Percentiles rank a stretch among this genome's conserved stretches.
These are phyloP conservation scores for Melanotus villosus DNA, from an alignment of 2,888 invertebrate species.

Conservation along the genomic window DNA sequence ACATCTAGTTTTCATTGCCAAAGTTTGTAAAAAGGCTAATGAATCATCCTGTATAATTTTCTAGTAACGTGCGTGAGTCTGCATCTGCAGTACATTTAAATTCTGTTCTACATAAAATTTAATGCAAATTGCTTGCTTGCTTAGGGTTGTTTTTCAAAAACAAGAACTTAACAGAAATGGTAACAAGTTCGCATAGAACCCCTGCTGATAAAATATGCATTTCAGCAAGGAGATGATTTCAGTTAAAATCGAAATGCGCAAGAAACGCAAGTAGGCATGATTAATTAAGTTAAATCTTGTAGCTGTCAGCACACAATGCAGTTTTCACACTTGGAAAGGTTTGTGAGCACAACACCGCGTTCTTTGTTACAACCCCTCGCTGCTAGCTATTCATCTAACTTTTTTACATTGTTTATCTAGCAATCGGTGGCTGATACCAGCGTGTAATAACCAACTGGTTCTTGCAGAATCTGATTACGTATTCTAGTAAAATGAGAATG, in stretches of 20 bases:
- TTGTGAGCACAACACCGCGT: constrained; percentile 46
- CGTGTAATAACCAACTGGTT: constrained; percentile 37
- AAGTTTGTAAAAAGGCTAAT: too few relatives aligned
- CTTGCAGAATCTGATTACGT: constrained; percentile 39
- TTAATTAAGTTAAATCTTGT: constrained; percentile 57
- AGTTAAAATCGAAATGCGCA: constrained; percentile 31
- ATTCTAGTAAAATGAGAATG: constrained; percentile 33
- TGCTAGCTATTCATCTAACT: constrained; percentile 45
- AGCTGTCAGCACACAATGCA: constrained; percentile 53
- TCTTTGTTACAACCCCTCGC: constrained; percentile 49
- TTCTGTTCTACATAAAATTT: too few relatives aligned
- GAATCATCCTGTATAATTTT: too few relatives aligned
- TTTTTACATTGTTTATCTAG: constrained; percentile 51
- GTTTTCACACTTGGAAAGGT: constrained; percentile 52
- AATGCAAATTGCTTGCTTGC: too few relatives aligned
- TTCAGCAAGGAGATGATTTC: constrained; percentile 19
- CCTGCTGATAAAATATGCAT: constrained; percentile 23
- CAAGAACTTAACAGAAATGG: background rate
- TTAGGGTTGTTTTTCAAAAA: background rate
- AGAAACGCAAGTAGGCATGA: constrained; percentile 47
- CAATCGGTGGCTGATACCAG: constrained; percentile 47
- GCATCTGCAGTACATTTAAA: too few relatives aligned
- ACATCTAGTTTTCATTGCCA: too few relatives aligned
- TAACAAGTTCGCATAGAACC: background rate
- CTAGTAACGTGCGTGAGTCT: too few relatives aligned